Conservation (phyloP, 2,797 vertebrate genomes). For the Momotus momota region DNA sequence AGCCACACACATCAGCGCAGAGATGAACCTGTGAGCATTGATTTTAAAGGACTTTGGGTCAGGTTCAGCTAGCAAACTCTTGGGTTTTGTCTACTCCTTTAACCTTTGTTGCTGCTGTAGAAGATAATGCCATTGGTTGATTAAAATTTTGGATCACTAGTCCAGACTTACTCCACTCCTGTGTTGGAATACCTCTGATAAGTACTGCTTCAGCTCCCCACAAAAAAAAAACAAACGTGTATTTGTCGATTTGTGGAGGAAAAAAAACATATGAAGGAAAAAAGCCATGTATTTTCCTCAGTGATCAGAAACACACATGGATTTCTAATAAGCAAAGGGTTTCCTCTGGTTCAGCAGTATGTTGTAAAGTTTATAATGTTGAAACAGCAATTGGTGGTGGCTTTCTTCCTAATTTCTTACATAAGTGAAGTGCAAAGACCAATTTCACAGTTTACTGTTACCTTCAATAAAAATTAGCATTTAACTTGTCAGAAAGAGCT, state of each 20-base stretch:
- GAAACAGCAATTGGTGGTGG: background rate
- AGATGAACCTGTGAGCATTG: background rate
- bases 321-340: constrained; percentile 8
- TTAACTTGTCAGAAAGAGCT: constrained; percentile 37
- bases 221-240: background rate
- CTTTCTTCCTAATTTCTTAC: constrained; percentile 39
- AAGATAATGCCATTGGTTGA: background rate
- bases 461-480: constrained; percentile 57
- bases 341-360: constrained; percentile 3
- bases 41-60: background rate
- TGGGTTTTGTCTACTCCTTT: background rate
- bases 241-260: background rate
- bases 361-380: background rate
- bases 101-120: background rate
- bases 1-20: background rate
- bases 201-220: background rate
- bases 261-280: background rate
- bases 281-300: background rate
- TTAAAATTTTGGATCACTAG: background rate
- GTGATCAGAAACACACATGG: background rate
- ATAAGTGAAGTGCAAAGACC: constrained; percentile 28
- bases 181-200: background rate
- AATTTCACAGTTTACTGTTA: constrained; percentile 22
- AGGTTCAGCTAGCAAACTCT: background rate
- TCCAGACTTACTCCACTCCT: background rate